phyloP scores from a whole-genome alignment of 1,140 invertebrate genomes.

The Drosophila pseudoananassae region DNA sequence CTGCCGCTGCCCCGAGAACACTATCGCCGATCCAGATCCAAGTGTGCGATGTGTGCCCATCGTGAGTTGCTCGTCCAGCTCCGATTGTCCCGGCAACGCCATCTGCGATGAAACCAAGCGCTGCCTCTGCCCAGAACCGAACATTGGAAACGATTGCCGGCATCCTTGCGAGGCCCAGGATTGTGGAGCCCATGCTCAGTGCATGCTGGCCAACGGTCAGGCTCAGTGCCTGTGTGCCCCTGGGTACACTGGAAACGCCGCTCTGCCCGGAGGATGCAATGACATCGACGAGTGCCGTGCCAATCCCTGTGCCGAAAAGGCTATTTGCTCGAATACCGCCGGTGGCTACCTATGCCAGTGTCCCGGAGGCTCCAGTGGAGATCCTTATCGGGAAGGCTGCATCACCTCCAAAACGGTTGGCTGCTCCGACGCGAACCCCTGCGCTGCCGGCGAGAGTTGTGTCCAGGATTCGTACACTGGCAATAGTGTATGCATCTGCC shows the following conservation, averaged over 20 bases:
- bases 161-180: slow-evolving; percentile 95
- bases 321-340: slow-evolving; percentile 94
- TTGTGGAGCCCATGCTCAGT: slow-evolving; percentile 95
- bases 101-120: slow-evolving; percentile 90
- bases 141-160: slow-evolving; percentile 95
- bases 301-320: slow-evolving; percentile 91
- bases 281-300: slow-evolving; percentile 94
- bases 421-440: slow-evolving; percentile 90
- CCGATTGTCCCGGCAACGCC: slow-evolving; percentile 95
- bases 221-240: slow-evolving; percentile 93
- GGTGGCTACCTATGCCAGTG: slow-evolving; percentile 95
- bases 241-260: slow-evolving; percentile 90
- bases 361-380: slow-evolving; percentile 89
- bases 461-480: slow-evolving; percentile 89
- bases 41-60: slow-evolving; percentile 90
- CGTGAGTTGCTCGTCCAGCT: slow-evolving; percentile 89
- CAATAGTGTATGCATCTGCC: slow-evolving; percentile 93
- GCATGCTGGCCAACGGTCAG: slow-evolving; percentile 92
- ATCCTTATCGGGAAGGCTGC: slow-evolving; percentile 90
- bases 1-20: slow-evolving; percentile 92
- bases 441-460: slow-evolving; percentile 93
- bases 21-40: slow-evolving; percentile 92
- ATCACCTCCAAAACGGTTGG: slow-evolving; percentile 87
- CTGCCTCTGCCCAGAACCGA: slow-evolving; percentile 95
- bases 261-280: slow-evolving; percentile 89